phyloP scores from a whole-genome alignment of 2,888 invertebrate genomes.

The Dryococelus australis region DNA sequence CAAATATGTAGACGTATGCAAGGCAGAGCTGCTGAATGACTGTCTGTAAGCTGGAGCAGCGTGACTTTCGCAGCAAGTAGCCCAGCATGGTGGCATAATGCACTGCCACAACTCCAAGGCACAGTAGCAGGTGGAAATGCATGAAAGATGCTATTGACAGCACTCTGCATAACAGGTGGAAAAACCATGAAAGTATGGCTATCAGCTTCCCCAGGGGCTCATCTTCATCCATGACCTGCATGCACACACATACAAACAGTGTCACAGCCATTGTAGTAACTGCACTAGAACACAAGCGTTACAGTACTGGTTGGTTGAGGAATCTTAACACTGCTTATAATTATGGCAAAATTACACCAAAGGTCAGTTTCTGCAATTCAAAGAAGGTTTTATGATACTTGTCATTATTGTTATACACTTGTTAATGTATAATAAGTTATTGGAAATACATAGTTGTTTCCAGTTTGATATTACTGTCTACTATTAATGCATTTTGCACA shows the following conservation, averaged over 20 bases:
- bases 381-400: too few relatives aligned
- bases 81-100: constrained; percentile 74
- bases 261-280: constrained; percentile 58
- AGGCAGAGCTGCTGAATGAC: constrained; percentile 72
- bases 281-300: too few relatives aligned
- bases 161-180: constrained; percentile 75
- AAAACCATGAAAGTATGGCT: constrained; percentile 79
- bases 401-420: too few relatives aligned
- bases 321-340: too few relatives aligned
- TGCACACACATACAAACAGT: constrained; percentile 57
- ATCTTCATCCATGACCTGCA: constrained; percentile 69
- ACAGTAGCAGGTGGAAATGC: constrained; percentile 66
- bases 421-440: too few relatives aligned
- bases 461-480: too few relatives aligned
- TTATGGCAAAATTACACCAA: too few relatives aligned
- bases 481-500: too few relatives aligned
- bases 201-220: constrained; percentile 74
- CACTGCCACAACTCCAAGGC: constrained; percentile 61
- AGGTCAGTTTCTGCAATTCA: too few relatives aligned
- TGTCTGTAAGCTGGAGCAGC: constrained; percentile 52
- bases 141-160: constrained; percentile 74
- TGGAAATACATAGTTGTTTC: too few relatives aligned
- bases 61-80: constrained; percentile 68
- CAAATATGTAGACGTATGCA: constrained; percentile 77
- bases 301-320: too few relatives aligned